Evolutionary conservation across 2,888 invertebrate genomes (phyloP), one percentile per base, ranked within the genome.

Genomic region (Agrotis clavis): DNA sequence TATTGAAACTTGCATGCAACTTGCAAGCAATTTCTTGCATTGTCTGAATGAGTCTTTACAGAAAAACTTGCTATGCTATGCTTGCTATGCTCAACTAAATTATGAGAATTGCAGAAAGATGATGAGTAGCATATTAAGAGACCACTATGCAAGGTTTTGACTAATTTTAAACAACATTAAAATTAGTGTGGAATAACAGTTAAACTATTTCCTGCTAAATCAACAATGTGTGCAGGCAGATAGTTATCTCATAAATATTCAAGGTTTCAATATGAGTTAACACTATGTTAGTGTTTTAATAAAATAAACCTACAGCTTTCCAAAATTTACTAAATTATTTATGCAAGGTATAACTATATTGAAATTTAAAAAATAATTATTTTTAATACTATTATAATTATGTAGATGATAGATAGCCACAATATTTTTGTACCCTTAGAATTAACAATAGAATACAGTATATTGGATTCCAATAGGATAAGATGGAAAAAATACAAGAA

Each of bases 261-360:
- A 77, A 77, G 76, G 76, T 66, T 77, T 45, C 18, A 25, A 25
- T 61, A 64, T 71, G 47, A 21, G 13, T 71, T 63, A 70, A 48
- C 11, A 59, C n/a, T 25, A 50, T 48, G 9, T 19, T 30, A 16
- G 41, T 45, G 4, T 60, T 51, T 53, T 14, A 7, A 9, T 54
- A 4, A 4, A 9, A 16, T 1, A 30, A 56, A 54, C 18, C 30
- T 30, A 2, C 13, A 35, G 5, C 9, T 5, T 51, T 51, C 18
- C 35, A n/a, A 41, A 2, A 16, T 13, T 21, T 67, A 1, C 6
- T 50, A 25, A 7, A 18, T 54, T 14, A n/a, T 64, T 64, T 48
- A 18, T 16, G 21, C 4, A n/a, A 18, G 11, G 4, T 6, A 35
- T n/a, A 21, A n/a, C 21, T 21, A 2, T 65, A 14, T 50, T 65